Evolutionary conservation across 2,888 invertebrate genomes (phyloP).

Genomic region (Acleris literana): DNA sequence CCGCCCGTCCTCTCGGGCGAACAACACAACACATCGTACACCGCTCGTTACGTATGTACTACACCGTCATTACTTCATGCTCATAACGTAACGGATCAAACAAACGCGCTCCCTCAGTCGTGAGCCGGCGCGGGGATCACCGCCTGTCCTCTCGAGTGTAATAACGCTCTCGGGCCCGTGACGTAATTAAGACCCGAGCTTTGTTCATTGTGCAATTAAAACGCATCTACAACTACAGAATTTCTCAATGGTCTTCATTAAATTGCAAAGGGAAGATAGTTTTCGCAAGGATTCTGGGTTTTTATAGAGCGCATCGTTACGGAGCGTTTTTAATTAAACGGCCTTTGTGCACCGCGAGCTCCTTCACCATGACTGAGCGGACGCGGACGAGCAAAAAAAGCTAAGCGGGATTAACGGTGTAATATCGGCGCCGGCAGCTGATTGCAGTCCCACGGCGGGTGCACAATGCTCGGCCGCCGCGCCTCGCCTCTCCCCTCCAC

Average conservation of each 20-base stretch:
- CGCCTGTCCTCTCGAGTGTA: conserved; percentile 12
- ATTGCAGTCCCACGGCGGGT: neutral
- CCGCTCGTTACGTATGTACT: conserved; percentile 1
- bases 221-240: conserved; percentile 27
- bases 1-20: neutral
- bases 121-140: neutral
- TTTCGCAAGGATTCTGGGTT: conserved; percentile 27
- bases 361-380: conserved; percentile 22
- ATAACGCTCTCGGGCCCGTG: conserved; percentile 9
- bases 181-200: conserved; percentile 16
- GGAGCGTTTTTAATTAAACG: conserved; percentile 31
- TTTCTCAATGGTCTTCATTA: conserved; percentile 26
- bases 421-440: conserved; percentile 6
- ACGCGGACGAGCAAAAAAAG: neutral
- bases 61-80: conserved; percentile 1
- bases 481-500: neutral
- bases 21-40: conserved; percentile 2
- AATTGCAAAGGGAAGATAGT: conserved; percentile 12
- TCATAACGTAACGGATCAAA: conserved; percentile 17
- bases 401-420: conserved; percentile 16
- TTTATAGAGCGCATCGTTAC: conserved; percentile 31
- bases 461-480: neutral
- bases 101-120: conserved; percentile 6
- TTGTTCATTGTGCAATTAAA: conserved; percentile 30
- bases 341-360: conserved; percentile 28